Base-by-base conservation (phyloP, 2,113 vertebrate genomes). In the Vanacampus margaritifer region DNA sequence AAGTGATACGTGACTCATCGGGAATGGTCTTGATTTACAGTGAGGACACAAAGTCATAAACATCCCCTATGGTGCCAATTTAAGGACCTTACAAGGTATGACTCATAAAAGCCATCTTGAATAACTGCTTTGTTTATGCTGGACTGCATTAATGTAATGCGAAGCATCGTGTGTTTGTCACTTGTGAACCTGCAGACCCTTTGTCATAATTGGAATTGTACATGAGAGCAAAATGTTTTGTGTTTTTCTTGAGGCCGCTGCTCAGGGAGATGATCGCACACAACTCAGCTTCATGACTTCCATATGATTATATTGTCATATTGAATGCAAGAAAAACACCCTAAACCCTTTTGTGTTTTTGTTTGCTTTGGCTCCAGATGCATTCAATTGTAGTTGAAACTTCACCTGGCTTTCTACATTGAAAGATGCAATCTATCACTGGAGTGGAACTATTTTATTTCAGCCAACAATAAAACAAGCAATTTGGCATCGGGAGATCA, bases 101-200 rank as follows among this genome's bases (percentile, higher is more conserved):
- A 83, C 64, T 78, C 68, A 82, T 37, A 64, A 57, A 68, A 71
- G 74, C 36, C 24, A 71, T 65, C 67, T 62, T 32, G 8, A 57
- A 54, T 17, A 63, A 58, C 59, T 32, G 53, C 43, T 80, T 75
- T 88, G 80, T 79, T 80, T 82, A 71, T 67, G 28, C 16, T 13
- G 41, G 11, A 36, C 28, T 69, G 45, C 64, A 75, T 79, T 75
- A 72, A 71, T 69, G 51, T 80, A 88, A 73, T 64, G 41, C 71
- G 75, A 79, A 75, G 63, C 72, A 76, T 60, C 28, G 24, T 12
- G 45, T 26, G 43, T 48, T 67, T 58, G 65, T 63, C 39, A 45
- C 23, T 17, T 43, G 16, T 43, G 60, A 16, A 17, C 14, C 26
- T 17, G 26, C 14, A 32, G 26, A 32, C 2, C 26, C 6, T 57